A percentile compares a stretch with the other conserved stretches of the same genome.
Evolutionary conservation across 2,797 vertebrate genomes (phyloP).

Genomic region (Mionectes olivaceus): DNA sequence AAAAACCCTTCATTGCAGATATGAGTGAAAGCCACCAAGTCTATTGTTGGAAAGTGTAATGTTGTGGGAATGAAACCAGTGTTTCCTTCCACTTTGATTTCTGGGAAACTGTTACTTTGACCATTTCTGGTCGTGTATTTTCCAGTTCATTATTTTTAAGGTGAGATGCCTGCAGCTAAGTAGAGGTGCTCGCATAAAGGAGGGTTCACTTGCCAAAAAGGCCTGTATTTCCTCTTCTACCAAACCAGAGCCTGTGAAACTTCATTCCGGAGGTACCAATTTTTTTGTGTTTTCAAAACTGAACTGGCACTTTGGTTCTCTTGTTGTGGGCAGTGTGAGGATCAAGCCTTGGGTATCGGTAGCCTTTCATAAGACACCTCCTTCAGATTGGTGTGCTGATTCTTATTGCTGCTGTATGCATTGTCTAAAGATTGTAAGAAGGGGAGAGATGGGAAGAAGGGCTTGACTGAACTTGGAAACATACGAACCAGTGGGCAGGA

Average conservation of each 20-base stretch:
- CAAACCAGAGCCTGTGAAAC: background rate
- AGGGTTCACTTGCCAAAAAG: background rate
- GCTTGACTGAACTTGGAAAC: background rate
- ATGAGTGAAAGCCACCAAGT: background rate
- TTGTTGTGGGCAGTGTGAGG: background rate
- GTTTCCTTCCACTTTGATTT: background rate
- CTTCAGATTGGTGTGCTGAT: background rate
- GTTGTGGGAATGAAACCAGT: background rate
- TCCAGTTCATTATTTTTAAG: background rate
- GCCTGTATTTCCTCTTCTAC: background rate
- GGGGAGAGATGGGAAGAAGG: background rate
- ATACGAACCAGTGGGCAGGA: rapidly evolving
- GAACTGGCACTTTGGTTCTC: background rate
- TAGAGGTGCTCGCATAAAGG: background rate
- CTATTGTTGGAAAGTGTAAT: background rate
- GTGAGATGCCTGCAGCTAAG: background rate
- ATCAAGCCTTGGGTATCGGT: rapidly evolving
- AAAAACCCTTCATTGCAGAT: background rate
- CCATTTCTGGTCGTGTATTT: background rate
- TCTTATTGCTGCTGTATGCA: background rate
- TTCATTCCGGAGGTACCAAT: background rate
- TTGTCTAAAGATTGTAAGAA: background rate
- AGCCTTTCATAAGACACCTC: background rate
- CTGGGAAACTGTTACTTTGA: background rate
- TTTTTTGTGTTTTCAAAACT: background rate